These are phyloP conservation scores for Tapera naevia DNA, from an alignment of 2,797 vertebrate species.

Conservation along the genomic window DNA sequence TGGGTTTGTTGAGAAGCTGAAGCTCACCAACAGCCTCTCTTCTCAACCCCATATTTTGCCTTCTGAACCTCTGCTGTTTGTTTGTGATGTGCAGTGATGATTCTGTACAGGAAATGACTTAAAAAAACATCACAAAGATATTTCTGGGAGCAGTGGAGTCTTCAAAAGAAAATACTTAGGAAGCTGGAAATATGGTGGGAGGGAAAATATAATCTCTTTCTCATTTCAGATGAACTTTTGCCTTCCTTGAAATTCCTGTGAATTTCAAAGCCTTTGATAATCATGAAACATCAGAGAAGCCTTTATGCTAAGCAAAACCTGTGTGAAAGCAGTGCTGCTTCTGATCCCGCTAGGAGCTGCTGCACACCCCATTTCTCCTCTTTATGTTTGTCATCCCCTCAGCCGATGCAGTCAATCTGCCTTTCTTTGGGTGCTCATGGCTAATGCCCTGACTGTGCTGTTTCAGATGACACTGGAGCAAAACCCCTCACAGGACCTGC, in stretches of 20 bases:
- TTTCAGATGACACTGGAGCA: neutral
- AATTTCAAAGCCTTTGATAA: conserved; percentile 61
- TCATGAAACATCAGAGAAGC: conserved; percentile 42
- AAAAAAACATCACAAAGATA: neutral
- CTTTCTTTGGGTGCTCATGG: neutral
- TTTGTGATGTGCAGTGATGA: neutral
- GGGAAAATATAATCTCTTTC: conserved; percentile 38
- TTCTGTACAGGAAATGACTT: neutral
- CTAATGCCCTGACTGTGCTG: neutral
- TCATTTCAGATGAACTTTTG: conserved; percentile 59
- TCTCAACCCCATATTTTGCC: neutral
- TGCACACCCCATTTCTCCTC: neutral
- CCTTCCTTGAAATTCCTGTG: conserved; percentile 48
- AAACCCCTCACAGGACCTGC: neutral
- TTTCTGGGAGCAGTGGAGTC: conserved; percentile 26
- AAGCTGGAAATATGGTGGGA: conserved; percentile 42
- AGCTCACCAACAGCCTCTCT: neutral
- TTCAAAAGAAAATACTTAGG: conserved; percentile 47
- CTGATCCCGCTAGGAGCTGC: conserved; percentile 16
- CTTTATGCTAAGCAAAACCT: conserved; percentile 57
- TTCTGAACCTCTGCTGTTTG: neutral
- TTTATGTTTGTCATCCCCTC: neutral
- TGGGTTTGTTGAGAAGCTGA: neutral
- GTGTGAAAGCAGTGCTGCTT: neutral
- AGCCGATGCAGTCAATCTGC: neutral